A percentile compares a stretch with the other conserved stretches of the same genome.
Evolutionary conservation across 2,797 vertebrate species (phyloP).

Genomic region (Acanthurus lineatus): DNA sequence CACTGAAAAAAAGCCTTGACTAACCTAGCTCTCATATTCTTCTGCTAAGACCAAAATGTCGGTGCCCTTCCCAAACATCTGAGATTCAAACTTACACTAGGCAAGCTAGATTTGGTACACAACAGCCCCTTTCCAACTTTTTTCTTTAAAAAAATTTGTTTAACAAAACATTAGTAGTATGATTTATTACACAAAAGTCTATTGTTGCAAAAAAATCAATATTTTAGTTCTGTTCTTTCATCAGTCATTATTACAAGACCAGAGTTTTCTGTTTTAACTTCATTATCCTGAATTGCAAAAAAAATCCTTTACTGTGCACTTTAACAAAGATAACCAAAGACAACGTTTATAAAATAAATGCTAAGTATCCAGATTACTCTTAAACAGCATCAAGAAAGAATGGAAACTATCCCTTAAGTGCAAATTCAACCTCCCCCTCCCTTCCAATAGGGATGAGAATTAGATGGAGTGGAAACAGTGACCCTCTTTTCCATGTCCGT

Average conservation of each 20-base stretch:
- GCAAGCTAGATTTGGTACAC: too few relatives aligned
- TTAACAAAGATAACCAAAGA: not conserved
- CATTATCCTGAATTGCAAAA: not conserved
- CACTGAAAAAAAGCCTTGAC: too few relatives aligned
- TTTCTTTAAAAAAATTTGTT: too few relatives aligned
- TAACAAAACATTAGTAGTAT: too few relatives aligned
- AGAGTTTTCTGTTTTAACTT: not conserved
- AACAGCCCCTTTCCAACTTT: too few relatives aligned
- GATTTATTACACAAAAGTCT: not conserved
- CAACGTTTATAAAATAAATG: conserved; percentile 12
- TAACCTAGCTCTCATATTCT: too few relatives aligned
- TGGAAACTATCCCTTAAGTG: not conserved
- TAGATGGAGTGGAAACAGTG: conserved; percentile 26
- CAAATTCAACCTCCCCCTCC: conserved; percentile 18
- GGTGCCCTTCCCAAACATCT: too few relatives aligned
- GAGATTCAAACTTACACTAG: too few relatives aligned
- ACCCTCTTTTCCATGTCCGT: conserved; percentile 25
- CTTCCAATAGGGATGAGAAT: conserved; percentile 7
- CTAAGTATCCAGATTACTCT: not conserved
- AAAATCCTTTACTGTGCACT: conserved; percentile 6
- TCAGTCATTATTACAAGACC: not conserved
- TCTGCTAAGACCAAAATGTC: too few relatives aligned
- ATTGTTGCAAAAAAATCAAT: not conserved
- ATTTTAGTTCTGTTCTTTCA: not conserved
- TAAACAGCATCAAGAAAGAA: not conserved